Base-by-base conservation (phyloP, 2,113 vertebrate genomes). In the Carassius auratus region DNA sequence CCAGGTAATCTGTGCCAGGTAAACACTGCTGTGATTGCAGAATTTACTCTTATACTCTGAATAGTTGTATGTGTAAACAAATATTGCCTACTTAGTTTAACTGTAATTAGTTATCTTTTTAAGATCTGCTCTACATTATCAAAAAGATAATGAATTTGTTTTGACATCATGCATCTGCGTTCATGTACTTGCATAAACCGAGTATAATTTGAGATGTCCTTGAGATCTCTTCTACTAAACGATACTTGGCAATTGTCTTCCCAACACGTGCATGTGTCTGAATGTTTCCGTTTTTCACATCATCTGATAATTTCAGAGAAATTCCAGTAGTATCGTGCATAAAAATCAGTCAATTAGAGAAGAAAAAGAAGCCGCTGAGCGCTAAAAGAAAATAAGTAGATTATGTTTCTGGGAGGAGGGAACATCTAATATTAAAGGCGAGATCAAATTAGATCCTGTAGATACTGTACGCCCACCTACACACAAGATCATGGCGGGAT, bases 351-450 rank as follows among this genome's bases (percentile, higher is more conserved):
- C 64, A 68, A 68, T 33, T 33, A 68, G 7, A 68, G 64, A 68
- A 68, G 30, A 68, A 33, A 33, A 68, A 68, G 64, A 68, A 33
- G 64, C 30, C 26, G 30, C 14, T 13, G 14, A 68, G 64, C 64
- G 8, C 7, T 33, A 68, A 68, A 33, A 30, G 30, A 68, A 33
- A 68, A 68, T 68, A 68, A 68, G 33, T 26, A 3, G 64, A 68
- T 68, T 68, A 33, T 68, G 64, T 68, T 33, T 33, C 64, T 17
- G 30, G 26, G 6, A 68, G 64, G 30, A 68, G 64, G 17, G 64
- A 68, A 68, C 64, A 82, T 82, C 57, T 17, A 38, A 76, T 76
- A 86, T 78, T 81, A 66, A 81, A 45, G 30, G 19, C 30, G 64
- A 3, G 64, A 68, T 68, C 15, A 68, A 68, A 68, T 68, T 68